A percentile compares a stretch with the other conserved stretches of the same genome.
phyloP scores from a whole-genome alignment of 92 coral and sea anemone genomes.

The Micromussa lordhowensis region DNA sequence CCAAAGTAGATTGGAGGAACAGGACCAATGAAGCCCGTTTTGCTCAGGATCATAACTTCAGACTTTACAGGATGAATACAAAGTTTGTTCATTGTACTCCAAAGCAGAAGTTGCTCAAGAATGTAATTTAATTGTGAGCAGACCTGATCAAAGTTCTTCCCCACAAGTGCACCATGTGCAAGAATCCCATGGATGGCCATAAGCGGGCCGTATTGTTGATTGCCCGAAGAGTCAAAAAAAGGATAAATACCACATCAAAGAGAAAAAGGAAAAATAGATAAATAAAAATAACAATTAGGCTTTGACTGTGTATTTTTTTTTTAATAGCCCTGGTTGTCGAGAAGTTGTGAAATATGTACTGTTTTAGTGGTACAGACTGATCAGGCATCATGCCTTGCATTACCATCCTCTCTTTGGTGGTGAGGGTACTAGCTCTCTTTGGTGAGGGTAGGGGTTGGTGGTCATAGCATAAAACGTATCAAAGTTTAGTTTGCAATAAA shows the following conservation, averaged over 20 bases:
- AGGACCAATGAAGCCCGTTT: too few relatives aligned
- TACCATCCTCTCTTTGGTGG: neutral
- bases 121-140: too few relatives aligned
- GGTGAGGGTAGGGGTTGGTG: too few relatives aligned
- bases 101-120: too few relatives aligned
- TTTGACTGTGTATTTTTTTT: slow-evolving; percentile 8
- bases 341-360: too few relatives aligned
- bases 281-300: slow-evolving; percentile 9
- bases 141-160: neutral
- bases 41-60: too few relatives aligned
- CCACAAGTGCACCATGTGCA: slow-evolving; percentile 31
- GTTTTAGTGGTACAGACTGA: neutral
- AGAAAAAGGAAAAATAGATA: slow-evolving; percentile 15
- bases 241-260: slow-evolving; percentile 1
- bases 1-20: too few relatives aligned
- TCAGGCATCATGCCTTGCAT: neutral
- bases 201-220: slow-evolving; percentile 15
- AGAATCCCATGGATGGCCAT: slow-evolving; percentile 50
- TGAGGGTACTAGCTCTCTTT: too few relatives aligned
- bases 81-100: too few relatives aligned
- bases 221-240: slow-evolving; percentile 48
- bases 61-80: too few relatives aligned
- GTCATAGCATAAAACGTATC: neutral
- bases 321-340: neutral
- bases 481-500: neutral